These are phyloP conservation scores for Chromis chromis DNA, from an alignment of 2,797 vertebrate genomes.

Conservation along the genomic window DNA sequence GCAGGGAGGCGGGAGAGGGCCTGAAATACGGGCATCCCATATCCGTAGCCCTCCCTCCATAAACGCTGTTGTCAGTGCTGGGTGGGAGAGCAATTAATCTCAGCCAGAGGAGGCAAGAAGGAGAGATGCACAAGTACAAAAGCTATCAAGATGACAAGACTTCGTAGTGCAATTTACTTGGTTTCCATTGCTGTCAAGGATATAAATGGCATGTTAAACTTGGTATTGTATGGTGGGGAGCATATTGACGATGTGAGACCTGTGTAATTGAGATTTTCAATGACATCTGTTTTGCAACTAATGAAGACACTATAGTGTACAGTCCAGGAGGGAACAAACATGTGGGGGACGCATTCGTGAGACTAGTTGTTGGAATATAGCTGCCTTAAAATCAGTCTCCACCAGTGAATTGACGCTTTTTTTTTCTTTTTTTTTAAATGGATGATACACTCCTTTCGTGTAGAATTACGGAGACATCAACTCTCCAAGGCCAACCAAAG, in stretches of 20 bases:
- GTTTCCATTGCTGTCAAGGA: constrained; percentile 72
- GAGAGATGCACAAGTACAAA: constrained; percentile 75
- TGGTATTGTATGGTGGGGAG: constrained; percentile 65
- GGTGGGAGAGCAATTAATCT: constrained; percentile 82
- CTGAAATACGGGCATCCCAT: constrained; percentile 71
- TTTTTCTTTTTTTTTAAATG: too few relatives aligned
- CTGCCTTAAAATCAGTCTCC: constrained; percentile 12
- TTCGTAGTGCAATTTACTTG: constrained; percentile 69
- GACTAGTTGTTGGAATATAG: constrained; percentile 48
- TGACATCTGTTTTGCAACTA: constrained; percentile 56
- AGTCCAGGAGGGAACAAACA: background rate
- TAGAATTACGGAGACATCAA: constrained; percentile 33
- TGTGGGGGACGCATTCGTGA: constrained; percentile 9
- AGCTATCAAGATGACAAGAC: constrained; percentile 82
- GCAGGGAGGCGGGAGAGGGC: constrained; percentile 31
- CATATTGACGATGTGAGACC: constrained; percentile 57
- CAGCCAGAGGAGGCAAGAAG: constrained; percentile 65
- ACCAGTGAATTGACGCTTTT: background rate
- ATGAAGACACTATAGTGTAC: constrained; percentile 35
- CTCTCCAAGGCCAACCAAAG: constrained; percentile 29
- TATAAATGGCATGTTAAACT: constrained; percentile 75
- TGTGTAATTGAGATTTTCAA: constrained; percentile 76
- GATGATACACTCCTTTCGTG: background rate
- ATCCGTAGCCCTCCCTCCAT: constrained; percentile 70
- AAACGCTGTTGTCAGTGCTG: constrained; percentile 80